These are phyloP conservation scores for Sardina pilchardus DNA, from an alignment of 2,113 vertebrate genomes.

Conservation along the genomic window DNA sequence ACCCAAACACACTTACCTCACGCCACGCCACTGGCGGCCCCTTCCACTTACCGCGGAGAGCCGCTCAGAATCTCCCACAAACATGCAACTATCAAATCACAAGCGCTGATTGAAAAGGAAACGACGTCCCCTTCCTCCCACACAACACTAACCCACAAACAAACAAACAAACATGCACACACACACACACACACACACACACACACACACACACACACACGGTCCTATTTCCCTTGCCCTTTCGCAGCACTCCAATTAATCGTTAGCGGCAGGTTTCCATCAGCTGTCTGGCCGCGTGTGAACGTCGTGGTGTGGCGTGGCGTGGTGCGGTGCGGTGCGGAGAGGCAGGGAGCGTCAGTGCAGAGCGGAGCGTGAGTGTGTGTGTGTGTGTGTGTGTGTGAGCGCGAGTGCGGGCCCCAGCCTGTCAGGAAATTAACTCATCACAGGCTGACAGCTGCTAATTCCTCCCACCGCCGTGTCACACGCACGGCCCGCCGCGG, in stretches of 20 bases:
- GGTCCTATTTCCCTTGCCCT: constrained; percentile 59
- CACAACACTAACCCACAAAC: background rate
- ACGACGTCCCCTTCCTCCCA: background rate
- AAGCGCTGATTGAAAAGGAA: background rate
- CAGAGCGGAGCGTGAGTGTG: background rate
- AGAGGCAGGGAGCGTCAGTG: background rate
- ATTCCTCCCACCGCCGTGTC: constrained; percentile 94
- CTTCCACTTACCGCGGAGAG: background rate
- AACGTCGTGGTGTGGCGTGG: constrained; percentile 36
- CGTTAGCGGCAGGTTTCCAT: constrained; percentile 85
- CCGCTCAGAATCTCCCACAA: background rate
- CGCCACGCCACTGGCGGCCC: too few species aligned
- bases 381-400: constrained; percentile 72
- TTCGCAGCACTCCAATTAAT: constrained; percentile 87
- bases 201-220: background rate
- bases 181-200: constrained; percentile 13
- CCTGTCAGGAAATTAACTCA: constrained; percentile 99
- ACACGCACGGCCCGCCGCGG: constrained; percentile 89
- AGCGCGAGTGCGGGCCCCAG: constrained; percentile 68
- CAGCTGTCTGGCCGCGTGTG: constrained; percentile 73
- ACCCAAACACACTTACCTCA: background rate
- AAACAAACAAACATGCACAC: background rate
- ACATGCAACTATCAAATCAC: background rate
- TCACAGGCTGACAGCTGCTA: constrained; percentile 96
- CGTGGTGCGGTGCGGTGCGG: background rate